A percentile compares a stretch with the other conserved stretches of the same genome.
Conservation (phyloP, 2,888 invertebrate species). For the Muscina levida region DNA sequence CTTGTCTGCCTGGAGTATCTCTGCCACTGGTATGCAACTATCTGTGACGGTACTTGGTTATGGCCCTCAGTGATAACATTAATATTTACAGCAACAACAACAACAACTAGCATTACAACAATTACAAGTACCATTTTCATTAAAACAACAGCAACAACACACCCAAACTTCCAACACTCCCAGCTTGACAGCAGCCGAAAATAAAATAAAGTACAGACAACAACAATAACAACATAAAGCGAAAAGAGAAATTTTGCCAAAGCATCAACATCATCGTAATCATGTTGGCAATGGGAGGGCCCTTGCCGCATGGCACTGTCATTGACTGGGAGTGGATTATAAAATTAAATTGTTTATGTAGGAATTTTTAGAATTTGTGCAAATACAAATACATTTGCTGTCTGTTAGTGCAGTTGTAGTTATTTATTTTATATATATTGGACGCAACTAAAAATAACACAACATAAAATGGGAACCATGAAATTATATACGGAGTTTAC, state of each 20-base stretch:
- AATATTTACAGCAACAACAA: slow-evolving; percentile 47
- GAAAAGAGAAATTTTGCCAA: slow-evolving; percentile 6
- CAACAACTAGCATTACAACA: slow-evolving; percentile 23
- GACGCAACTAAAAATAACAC: too few species aligned
- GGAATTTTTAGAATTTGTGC: slow-evolving; percentile 19
- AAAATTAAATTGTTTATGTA: slow-evolving; percentile 53
- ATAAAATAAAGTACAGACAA: not conserved
- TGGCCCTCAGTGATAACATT: slow-evolving; percentile 48
- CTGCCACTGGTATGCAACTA: too few species aligned
- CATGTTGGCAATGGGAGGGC: not conserved
- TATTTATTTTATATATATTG: too few species aligned
- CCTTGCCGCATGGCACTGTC: not conserved
- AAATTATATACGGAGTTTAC: not conserved
- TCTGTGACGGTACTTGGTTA: not conserved
- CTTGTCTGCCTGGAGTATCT: not conserved
- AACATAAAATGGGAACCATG: not conserved
- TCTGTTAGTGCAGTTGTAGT: not conserved
- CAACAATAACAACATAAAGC: slow-evolving; percentile 5
- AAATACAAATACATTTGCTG: slow-evolving; percentile 11
- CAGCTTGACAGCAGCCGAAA: not conserved
- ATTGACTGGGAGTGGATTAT: slow-evolving; percentile 36
- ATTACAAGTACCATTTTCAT: slow-evolving; percentile 37
- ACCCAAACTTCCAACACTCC: not conserved
- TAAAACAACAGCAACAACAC: slow-evolving; percentile 28
- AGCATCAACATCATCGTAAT: slow-evolving; percentile 2